Evolutionary conservation across 2,888 invertebrate species (phyloP).

Genomic region (Oligia fasciuncula): DNA sequence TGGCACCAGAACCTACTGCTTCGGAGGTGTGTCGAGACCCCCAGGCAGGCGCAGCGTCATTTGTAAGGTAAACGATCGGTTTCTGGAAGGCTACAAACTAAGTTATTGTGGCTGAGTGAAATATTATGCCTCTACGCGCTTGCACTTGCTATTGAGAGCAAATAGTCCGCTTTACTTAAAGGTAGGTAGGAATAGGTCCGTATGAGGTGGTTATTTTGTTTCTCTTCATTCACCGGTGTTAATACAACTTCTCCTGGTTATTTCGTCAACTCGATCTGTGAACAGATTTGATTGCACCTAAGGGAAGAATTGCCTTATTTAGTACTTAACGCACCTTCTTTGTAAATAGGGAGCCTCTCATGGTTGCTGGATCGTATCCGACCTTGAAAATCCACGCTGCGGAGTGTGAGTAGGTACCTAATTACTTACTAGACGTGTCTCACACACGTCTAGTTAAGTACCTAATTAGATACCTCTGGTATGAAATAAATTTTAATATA

Average conservation of each 20-base stretch:
- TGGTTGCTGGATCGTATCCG: constrained; percentile 19
- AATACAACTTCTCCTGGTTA: not conserved
- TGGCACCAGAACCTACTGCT: constrained; percentile 85
- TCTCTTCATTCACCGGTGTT: not conserved
- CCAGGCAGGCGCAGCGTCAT: constrained; percentile 85
- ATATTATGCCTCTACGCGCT: not conserved
- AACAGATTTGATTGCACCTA: not conserved
- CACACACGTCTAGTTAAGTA: not conserved
- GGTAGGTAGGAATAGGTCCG: not conserved
- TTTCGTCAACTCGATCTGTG: not conserved
- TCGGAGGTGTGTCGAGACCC: constrained; percentile 85
- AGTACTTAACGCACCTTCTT: not conserved
- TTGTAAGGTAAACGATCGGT: constrained; percentile 78
- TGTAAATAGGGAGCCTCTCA: not conserved
- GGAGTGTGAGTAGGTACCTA: constrained; percentile 13
- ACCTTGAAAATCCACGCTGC: constrained; percentile 12
- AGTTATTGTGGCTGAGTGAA: not conserved
- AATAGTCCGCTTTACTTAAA: not conserved
- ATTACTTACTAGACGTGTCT: constrained; percentile 2
- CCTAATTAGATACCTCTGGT: not conserved
- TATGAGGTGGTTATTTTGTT: not conserved
- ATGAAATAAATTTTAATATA: not conserved
- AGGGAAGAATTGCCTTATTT: not conserved
- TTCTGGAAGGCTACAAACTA: not conserved
- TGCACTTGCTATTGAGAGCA: not conserved